phyloP scores from a whole-genome alignment of 2,888 invertebrate genomes.

The Podabrus alpinus region DNA sequence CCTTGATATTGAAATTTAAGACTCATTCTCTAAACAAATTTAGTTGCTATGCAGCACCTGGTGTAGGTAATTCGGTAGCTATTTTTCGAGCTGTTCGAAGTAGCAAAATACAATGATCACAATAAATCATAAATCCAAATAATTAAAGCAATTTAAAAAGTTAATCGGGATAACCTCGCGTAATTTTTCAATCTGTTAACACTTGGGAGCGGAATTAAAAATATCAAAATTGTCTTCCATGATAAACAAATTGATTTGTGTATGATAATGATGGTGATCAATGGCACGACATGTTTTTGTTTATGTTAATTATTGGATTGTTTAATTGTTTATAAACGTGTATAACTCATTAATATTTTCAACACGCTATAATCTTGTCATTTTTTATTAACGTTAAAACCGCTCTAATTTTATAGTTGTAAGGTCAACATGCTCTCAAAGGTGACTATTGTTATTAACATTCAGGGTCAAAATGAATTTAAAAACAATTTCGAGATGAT shows the following conservation, averaged over 20 bases:
- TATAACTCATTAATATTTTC: conserved; percentile 2
- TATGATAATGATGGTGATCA: not conserved
- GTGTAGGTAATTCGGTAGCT: not conserved
- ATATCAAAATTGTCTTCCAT: not conserved
- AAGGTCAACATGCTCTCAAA: conserved; percentile 15
- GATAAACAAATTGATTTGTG: not conserved
- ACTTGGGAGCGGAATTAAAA: not conserved
- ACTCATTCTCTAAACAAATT: not conserved
- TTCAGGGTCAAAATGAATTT: conserved; percentile 10
- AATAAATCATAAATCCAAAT: not conserved
- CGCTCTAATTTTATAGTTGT: conserved; percentile 14
- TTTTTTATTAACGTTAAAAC: conserved; percentile 6
- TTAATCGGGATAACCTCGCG: not conserved
- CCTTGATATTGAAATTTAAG: not conserved
- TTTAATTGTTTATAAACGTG: conserved; percentile 16
- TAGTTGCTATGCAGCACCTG: not conserved
- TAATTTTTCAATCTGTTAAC: not conserved
- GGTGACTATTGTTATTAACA: conserved; percentile 9
- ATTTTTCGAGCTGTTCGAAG: not conserved
- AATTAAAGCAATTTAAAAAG: not conserved
- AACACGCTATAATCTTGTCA: conserved; percentile 6
- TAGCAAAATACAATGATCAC: not conserved
- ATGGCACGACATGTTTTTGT: not conserved
- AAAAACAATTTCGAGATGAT: conserved; percentile 9
- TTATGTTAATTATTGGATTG: not conserved